Evolutionary conservation across 2,888 invertebrate species (phyloP).

Genomic region (Empis livida): DNA sequence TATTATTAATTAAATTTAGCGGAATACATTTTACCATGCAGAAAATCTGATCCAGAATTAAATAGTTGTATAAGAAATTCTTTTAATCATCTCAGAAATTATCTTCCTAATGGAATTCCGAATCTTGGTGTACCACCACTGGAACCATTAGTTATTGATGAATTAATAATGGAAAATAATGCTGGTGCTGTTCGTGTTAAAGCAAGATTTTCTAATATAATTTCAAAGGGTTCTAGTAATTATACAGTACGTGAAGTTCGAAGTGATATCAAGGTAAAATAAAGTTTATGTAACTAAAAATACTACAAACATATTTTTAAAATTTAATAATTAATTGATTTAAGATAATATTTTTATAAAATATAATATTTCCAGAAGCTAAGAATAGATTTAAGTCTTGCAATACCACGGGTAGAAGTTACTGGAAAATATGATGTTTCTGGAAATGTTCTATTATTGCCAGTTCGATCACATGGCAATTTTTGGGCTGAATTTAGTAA

Average conservation of each 20-base stretch:
- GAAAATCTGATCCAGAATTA: constrained; percentile 47
- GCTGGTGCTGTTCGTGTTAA: constrained; percentile 62
- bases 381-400: constrained; percentile 47
- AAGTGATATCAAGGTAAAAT: constrained; percentile 33
- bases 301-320: too few species aligned
- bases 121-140: constrained; percentile 62
- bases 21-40: constrained; percentile 59
- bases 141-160: constrained; percentile 57
- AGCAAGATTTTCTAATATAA: constrained; percentile 61
- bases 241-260: constrained; percentile 56
- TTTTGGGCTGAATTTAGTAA: constrained; percentile 71
- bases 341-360: too few species aligned
- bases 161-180: constrained; percentile 63
- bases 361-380: constrained; percentile 46
- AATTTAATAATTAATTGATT: too few species aligned
- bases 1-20: constrained; percentile 40
- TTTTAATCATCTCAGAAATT: constrained; percentile 60
- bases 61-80: constrained; percentile 54
- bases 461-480: constrained; percentile 64
- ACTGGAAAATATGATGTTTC: constrained; percentile 63
- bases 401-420: constrained; percentile 54
- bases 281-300: too few species aligned
- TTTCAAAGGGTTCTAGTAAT: constrained; percentile 62
- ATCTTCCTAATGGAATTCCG: constrained; percentile 52
- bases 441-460: constrained; percentile 64